A percentile compares a stretch with the other conserved stretches of the same genome.
Conservation (phyloP, 2,888 invertebrate genomes). For the Oligia latruncula region DNA sequence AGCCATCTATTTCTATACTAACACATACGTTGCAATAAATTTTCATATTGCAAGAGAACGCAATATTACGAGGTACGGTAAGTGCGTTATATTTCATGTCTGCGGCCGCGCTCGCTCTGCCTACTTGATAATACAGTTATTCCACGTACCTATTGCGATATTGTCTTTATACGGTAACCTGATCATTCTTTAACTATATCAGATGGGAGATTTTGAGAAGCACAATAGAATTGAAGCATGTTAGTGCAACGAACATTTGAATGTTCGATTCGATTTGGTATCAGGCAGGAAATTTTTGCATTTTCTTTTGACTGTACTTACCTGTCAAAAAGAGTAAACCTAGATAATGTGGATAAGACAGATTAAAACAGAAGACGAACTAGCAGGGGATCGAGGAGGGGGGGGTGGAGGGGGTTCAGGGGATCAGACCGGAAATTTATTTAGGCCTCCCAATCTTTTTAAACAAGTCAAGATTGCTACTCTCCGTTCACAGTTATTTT, state of each 20-base stretch:
- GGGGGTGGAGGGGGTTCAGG: too few relatives aligned
- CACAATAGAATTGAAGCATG: background rate
- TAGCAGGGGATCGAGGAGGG: too few relatives aligned
- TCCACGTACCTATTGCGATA: constrained; percentile 76
- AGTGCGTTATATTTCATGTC: constrained; percentile 88
- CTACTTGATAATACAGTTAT: constrained; percentile 83
- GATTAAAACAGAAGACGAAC: too few relatives aligned
- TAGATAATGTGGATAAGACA: too few relatives aligned
- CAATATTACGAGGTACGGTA: constrained; percentile 86
- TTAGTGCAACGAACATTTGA: background rate
- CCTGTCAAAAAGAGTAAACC: too few relatives aligned
- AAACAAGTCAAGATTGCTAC: background rate
- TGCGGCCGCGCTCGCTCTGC: constrained; percentile 77
- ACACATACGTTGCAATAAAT: constrained; percentile 86
- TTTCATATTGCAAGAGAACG: constrained; percentile 88
- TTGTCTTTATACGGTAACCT: constrained; percentile 71
- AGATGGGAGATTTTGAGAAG: constrained; percentile 16
- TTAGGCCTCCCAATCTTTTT: background rate
- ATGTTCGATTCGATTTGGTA: background rate
- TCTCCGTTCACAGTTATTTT: background rate
- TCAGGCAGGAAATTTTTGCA: background rate
- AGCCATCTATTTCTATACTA: constrained; percentile 79
- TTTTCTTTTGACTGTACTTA: too few relatives aligned
- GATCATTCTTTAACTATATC: constrained; percentile 49
- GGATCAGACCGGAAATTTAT: background rate